Evolutionary conservation across 2,113 vertebrate genomes (phyloP).

Genomic region (Saguinus imperator): DNA sequence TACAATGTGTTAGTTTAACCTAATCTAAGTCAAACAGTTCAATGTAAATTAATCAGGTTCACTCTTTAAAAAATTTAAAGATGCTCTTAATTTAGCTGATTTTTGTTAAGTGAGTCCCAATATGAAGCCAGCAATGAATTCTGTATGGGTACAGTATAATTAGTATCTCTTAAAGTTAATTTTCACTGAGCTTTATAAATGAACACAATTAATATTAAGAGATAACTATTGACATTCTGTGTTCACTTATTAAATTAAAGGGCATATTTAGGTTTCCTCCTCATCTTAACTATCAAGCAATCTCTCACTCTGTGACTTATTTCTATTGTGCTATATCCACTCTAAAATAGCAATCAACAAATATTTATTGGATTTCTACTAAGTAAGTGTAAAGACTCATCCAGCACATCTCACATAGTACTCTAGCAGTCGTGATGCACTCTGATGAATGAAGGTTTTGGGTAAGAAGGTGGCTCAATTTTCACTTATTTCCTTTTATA

Average conservation of each 20-base stretch:
- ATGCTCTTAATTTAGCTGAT: not conserved
- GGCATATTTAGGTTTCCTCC: not conserved
- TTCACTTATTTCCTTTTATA: not conserved
- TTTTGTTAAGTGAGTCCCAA: not conserved
- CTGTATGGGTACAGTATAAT: not conserved
- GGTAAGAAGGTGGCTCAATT: not conserved
- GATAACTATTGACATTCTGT: conserved; percentile 8
- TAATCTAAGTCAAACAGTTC: not conserved
- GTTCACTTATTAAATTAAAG: not conserved
- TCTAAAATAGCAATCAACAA: not conserved
- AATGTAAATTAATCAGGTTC: conserved; percentile 31
- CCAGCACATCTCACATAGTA: not conserved
- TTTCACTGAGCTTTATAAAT: conserved; percentile 9
- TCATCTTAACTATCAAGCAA: not conserved
- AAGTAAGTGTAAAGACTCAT: not conserved
- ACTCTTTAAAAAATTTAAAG: not conserved
- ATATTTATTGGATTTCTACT: not conserved
- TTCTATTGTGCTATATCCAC: not conserved
- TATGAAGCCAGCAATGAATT: conserved; percentile 30
- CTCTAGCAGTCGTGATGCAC: not conserved
- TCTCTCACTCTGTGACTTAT: not conserved
- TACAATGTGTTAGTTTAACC: conserved; percentile 1
- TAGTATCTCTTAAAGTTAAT: conserved; percentile 29
- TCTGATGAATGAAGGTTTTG: not conserved
- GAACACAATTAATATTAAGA: conserved; percentile 3